Conservation (phyloP, 2,797 vertebrate species). For the Cyprinodon diabolis region DNA sequence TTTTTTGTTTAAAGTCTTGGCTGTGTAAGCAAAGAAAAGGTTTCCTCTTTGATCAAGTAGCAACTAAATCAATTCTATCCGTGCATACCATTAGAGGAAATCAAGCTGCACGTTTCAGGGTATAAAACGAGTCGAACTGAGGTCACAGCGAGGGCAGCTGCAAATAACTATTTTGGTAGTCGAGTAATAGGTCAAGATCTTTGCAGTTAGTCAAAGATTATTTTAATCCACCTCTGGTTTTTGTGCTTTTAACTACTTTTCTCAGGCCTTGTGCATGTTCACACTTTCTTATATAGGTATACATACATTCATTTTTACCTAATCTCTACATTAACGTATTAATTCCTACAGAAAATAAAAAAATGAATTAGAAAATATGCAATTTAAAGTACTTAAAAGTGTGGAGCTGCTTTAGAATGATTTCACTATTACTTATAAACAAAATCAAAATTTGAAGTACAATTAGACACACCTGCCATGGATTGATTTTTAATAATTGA, state of each 20-base stretch:
- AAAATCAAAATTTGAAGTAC: background rate
- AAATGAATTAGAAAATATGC: background rate
- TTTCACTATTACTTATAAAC: background rate
- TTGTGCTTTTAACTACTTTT: background rate
- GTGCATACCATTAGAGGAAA: background rate
- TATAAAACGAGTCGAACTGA: conserved; percentile 8
- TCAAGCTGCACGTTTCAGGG: background rate
- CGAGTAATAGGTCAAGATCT: background rate
- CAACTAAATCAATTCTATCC: background rate
- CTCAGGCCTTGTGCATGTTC: background rate
- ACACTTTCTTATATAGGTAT: background rate
- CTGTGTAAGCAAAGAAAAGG: background rate
- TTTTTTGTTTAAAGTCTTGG: background rate
- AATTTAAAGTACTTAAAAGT: background rate
- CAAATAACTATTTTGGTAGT: background rate
- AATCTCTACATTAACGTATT: background rate
- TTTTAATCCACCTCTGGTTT: background rate
- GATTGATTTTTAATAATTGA: too few relatives aligned
- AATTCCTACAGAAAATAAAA: background rate
- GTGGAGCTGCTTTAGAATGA: background rate
- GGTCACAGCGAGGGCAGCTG: background rate
- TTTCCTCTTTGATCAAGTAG: conserved; percentile 1
- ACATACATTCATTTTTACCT: too few relatives aligned
- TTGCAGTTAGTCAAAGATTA: conserved; percentile 1
- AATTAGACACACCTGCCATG: background rate